Percentiles rank a stretch among this genome's conserved stretches.
Evolutionary conservation across 2,797 vertebrate genomes (phyloP).

Genomic region (Coreius guichenoti): DNA sequence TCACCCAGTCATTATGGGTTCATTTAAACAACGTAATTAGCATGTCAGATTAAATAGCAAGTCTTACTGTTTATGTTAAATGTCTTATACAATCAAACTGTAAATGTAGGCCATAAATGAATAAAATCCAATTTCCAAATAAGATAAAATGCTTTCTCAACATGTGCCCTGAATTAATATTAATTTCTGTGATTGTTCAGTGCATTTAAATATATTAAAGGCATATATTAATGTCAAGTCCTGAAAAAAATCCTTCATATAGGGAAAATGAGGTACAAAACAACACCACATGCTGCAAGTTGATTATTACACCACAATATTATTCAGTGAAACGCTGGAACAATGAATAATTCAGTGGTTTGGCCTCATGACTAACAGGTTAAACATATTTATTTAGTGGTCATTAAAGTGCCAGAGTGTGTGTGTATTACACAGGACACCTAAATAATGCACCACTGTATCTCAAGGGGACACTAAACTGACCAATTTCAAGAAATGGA

Average conservation of each 20-base stretch:
- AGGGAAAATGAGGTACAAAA: neutral
- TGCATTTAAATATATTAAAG: neutral
- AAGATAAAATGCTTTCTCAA: neutral
- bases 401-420: constrained; percentile 10
- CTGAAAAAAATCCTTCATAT: neutral
- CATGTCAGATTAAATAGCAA: neutral
- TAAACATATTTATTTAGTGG: constrained; percentile 17
- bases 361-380: constrained; percentile 16
- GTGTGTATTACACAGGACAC: constrained; percentile 7
- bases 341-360: constrained; percentile 26
- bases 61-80: neutral
- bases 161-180: neutral
- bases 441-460: constrained; percentile 46
- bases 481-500: constrained; percentile 5
- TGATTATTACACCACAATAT: neutral
- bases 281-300: neutral
- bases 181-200: neutral
- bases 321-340: neutral
- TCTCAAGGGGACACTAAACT: constrained; percentile 27
- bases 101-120: neutral
- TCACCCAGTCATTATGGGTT: neutral
- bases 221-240: neutral
- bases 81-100: neutral
- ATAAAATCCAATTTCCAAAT: neutral
- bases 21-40: neutral